Conservation (phyloP, 2,888 invertebrate genomes). For the Aphrophora alni region DNA sequence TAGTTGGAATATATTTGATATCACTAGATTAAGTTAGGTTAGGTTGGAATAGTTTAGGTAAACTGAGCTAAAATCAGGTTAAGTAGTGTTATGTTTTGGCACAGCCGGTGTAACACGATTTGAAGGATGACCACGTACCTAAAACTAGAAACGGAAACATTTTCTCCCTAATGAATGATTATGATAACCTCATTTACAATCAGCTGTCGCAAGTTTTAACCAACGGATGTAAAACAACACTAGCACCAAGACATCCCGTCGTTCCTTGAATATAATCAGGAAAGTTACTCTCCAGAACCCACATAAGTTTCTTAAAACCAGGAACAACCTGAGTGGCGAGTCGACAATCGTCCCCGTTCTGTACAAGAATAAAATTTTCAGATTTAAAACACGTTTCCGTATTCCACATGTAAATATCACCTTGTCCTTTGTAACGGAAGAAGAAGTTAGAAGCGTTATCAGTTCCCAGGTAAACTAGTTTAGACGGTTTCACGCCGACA, state of each 20-base stretch:
- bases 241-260: slow-evolving; percentile 68
- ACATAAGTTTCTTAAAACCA: slow-evolving; percentile 66
- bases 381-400: slow-evolving; percentile 63
- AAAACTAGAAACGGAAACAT: too few relatives aligned
- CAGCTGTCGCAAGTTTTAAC: too few relatives aligned
- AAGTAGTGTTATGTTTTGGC: too few relatives aligned
- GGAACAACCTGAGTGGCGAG: slow-evolving; percentile 66
- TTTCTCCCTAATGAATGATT: too few relatives aligned
- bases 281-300: slow-evolving; percentile 71
- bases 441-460: slow-evolving; percentile 19
- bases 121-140: too few relatives aligned
- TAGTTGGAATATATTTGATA: too few relatives aligned
- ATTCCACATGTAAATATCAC: slow-evolving; percentile 70
- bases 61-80: too few relatives aligned
- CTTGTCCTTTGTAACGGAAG: slow-evolving; percentile 58
- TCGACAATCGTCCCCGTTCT: slow-evolving; percentile 14
- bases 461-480: slow-evolving; percentile 17
- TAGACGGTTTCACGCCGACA: slow-evolving; percentile 15
- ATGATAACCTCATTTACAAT: too few relatives aligned
- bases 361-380: slow-evolving; percentile 64
- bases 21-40: too few relatives aligned
- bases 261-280: slow-evolving; percentile 67
- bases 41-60: too few relatives aligned
- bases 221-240: slow-evolving; percentile 61
- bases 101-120: too few relatives aligned